A percentile compares a stretch with the other conserved stretches of the same genome.
phyloP scores from a whole-genome alignment of 2,113 vertebrate species.

The chimpanzee (Pan troglodytes) region NHGRI_mPanTro3-v2.1_pri NC_072412.2:32243501-32244000 shows the following conservation, averaged over 20 bases:
- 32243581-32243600: not conserved
- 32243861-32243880: not conserved
- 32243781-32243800: not conserved
- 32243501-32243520: not conserved
- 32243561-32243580: not conserved
- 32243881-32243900: not conserved
- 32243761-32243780: not conserved
- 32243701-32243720: not conserved
- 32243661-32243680: not conserved
- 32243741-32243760: not conserved
- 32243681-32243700: not conserved
- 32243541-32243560: not conserved
- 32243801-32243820: not conserved
- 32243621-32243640: not conserved
- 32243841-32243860: not conserved
- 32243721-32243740: not conserved
- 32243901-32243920: not conserved
- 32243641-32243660: not conserved
- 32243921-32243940: conserved; percentile 1
- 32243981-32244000: conserved; percentile 12
- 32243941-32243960: conserved; percentile 22
- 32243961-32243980: not conserved
- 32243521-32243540: not conserved
- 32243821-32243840: accelerated
- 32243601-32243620: not conserved